A percentile compares a stretch with the other conserved stretches of the same genome.
Evolutionary conservation across 2,797 vertebrate species (phyloP).

Genomic region (Fistularia tabacaria): DNA sequence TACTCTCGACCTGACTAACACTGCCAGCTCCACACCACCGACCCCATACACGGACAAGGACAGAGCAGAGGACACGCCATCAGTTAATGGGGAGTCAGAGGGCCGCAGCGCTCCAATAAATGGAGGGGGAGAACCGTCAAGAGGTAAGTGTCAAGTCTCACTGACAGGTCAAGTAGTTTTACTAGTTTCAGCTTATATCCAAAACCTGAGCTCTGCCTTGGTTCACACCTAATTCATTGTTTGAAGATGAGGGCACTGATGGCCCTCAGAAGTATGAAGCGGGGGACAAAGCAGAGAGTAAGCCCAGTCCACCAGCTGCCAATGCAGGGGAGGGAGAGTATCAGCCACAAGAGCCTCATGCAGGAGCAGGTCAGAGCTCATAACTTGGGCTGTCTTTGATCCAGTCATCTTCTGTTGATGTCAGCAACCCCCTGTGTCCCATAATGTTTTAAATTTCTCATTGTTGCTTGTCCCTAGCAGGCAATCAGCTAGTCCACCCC

Average conservation of each 20-base stretch:
- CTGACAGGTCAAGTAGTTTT: neutral
- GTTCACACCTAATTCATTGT: conserved; percentile 27
- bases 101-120: conserved; percentile 14
- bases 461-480: conserved; percentile 17
- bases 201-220: too few relatives aligned
- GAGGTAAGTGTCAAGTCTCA: conserved; percentile 39
- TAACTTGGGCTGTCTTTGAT: neutral
- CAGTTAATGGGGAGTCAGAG: conserved; percentile 64
- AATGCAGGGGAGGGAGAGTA: conserved; percentile 24
- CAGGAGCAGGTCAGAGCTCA: conserved; percentile 30
- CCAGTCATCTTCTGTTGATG: neutral
- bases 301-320: conserved; percentile 23
- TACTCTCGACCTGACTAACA: conserved; percentile 54
- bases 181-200: conserved; percentile 20
- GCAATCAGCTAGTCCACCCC: conserved; percentile 47
- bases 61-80: conserved; percentile 34
- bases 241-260: conserved; percentile 54
- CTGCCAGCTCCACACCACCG: conserved; percentile 28
- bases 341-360: conserved; percentile 14
- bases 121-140: conserved; percentile 39
- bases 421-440: too few relatives aligned
- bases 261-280: conserved; percentile 20
- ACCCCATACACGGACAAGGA: conserved; percentile 39
- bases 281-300: conserved; percentile 19
- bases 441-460: neutral